Percentiles rank a stretch among this genome's conserved stretches.
Evolutionary conservation across 92 coral and sea anemone genomes (phyloP).

Genomic region (Muricea muricata): DNA sequence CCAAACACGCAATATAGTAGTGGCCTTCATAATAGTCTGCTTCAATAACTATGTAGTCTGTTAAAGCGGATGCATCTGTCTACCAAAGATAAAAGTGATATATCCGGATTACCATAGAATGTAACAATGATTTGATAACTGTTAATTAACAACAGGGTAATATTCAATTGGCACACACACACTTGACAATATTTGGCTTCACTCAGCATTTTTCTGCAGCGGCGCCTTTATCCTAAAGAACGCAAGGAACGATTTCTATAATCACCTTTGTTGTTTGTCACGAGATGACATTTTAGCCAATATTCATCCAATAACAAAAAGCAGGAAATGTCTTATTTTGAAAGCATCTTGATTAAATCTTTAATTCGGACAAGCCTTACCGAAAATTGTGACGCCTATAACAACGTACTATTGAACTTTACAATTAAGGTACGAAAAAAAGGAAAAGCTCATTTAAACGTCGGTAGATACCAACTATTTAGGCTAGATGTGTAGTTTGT

Average conservation of each 20-base stretch:
- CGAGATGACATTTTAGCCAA: not conserved
- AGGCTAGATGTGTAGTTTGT: not conserved
- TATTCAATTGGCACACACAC: not conserved
- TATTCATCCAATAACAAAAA: not conserved
- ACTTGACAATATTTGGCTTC: not conserved
- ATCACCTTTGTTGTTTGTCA: slow-evolving; percentile 6
- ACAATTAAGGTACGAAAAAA: not conserved
- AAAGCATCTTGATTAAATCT: not conserved
- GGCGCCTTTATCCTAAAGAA: not conserved
- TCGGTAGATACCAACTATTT: no score
- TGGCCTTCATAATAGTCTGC: not conserved
- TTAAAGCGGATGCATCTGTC: not conserved
- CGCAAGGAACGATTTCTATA: slow-evolving; percentile 3
- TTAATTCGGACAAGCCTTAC: not conserved
- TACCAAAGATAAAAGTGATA: not conserved
- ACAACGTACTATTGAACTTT: not conserved
- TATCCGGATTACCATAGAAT: slow-evolving; percentile 3
- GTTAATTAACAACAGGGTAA: not conserved
- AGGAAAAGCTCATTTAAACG: no score
- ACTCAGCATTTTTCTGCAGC: not conserved
- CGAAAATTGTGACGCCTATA: not conserved
- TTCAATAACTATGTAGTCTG: not conserved
- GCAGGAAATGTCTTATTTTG: slow-evolving; percentile 2
- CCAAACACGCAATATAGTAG: not conserved
- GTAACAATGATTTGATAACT: slow-evolving; percentile 4